phyloP scores from a whole-genome alignment of 2,888 invertebrate genomes.

The Diarsia brunnea region DNA sequence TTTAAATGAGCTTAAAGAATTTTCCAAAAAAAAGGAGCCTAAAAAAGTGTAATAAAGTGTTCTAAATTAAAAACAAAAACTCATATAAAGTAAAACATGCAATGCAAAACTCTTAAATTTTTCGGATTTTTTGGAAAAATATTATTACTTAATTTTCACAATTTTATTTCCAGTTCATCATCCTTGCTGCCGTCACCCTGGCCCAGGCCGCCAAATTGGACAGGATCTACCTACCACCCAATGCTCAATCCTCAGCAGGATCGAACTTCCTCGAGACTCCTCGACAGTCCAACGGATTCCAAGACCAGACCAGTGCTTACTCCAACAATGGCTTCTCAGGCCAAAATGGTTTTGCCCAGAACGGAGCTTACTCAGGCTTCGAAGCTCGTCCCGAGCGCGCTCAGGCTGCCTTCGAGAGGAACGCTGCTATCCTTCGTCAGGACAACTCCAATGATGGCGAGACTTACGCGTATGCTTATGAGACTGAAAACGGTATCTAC shows the following conservation, averaged over 20 bases:
- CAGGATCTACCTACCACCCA: constrained; percentile 84
- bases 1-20: too few relatives aligned
- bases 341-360: constrained; percentile 54
- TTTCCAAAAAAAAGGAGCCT: neutral
- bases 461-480: constrained; percentile 81
- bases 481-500: constrained; percentile 86
- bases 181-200: constrained; percentile 77
- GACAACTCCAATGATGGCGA: constrained; percentile 84
- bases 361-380: constrained; percentile 64
- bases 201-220: constrained; percentile 83
- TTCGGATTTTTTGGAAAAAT: too few relatives aligned
- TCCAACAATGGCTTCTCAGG: constrained; percentile 50
- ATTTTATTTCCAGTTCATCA: constrained; percentile 76
- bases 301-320: constrained; percentile 50
- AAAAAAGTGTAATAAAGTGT: neutral
- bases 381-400: constrained; percentile 80
- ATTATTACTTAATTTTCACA: neutral
- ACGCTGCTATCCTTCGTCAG: constrained; percentile 84
- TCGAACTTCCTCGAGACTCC: constrained; percentile 66
- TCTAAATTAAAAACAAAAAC: neutral
- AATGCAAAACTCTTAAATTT: too few relatives aligned
- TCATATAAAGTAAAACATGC: too few relatives aligned
- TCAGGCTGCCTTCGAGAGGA: constrained; percentile 83
- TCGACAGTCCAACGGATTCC: constrained; percentile 54
- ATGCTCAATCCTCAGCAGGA: constrained; percentile 69